Percentiles rank a stretch among this genome's conserved stretches.
phyloP scores from a whole-genome alignment of 2,113 vertebrate species.

The Smithornis capensis region DNA sequence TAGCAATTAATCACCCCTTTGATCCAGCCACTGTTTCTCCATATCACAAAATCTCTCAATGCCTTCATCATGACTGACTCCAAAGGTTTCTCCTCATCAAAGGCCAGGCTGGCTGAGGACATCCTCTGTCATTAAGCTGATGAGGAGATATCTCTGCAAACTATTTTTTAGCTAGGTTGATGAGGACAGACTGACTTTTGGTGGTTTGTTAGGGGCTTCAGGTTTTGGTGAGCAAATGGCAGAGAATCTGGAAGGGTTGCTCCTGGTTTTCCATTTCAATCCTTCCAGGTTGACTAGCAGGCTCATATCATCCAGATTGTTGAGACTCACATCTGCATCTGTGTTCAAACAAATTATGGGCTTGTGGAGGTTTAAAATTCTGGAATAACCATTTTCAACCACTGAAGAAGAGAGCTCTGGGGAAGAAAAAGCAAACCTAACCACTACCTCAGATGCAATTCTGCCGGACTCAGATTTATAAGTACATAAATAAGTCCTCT shows the following conservation, averaged over 20 bases:
- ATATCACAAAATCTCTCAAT: not conserved
- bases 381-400: not conserved
- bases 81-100: not conserved
- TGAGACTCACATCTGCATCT: not conserved
- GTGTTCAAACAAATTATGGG: not conserved
- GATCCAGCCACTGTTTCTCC: not conserved
- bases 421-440: not conserved
- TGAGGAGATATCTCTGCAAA: not conserved
- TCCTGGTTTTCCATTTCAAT: not conserved
- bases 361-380: not conserved
- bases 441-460: not conserved
- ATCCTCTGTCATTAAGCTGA: not conserved
- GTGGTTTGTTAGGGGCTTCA: not conserved
- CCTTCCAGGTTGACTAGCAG: not conserved
- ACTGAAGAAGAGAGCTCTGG: not conserved
- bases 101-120: not conserved
- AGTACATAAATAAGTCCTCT: not conserved
- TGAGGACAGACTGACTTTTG: not conserved
- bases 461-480: not conserved
- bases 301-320: not conserved
- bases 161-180: not conserved
- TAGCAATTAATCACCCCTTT: not conserved
- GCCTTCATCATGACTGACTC: not conserved
- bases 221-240: not conserved
- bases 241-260: not conserved